Conservation (phyloP, 2,797 vertebrate genomes). For the Pterois miles region DNA sequence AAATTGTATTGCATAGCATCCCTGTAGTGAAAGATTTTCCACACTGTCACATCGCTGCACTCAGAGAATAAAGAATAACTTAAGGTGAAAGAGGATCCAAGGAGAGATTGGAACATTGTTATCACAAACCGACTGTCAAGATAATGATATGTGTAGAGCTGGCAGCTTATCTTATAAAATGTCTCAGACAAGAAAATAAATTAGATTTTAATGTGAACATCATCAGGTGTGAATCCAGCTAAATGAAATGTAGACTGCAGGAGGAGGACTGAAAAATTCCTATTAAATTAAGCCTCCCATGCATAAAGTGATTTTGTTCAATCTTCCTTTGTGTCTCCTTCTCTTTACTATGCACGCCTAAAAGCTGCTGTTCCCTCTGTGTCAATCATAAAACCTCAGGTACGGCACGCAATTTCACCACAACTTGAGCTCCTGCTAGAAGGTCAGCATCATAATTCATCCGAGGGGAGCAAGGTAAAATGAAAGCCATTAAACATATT, state of each 20-base stretch:
- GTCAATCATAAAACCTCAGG: constrained; percentile 39
- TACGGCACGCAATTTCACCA: background rate
- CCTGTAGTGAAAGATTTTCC: constrained; percentile 7
- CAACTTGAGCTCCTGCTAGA: constrained; percentile 16
- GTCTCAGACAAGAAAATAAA: constrained; percentile 22
- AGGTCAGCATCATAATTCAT: constrained; percentile 38
- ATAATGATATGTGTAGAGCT: constrained; percentile 17
- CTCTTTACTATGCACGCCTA: background rate
- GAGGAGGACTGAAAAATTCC: background rate
- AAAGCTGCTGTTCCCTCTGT: constrained; percentile 8
- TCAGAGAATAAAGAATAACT: constrained; percentile 11
- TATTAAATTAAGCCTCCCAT: constrained; percentile 1
- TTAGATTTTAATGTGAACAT: constrained; percentile 19
- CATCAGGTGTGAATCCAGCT: constrained; percentile 7
- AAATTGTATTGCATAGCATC: background rate
- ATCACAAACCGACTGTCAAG: constrained; percentile 16
- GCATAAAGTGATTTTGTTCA: background rate
- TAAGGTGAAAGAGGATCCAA: background rate
- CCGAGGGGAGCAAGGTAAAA: constrained; percentile 40
- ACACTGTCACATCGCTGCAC: background rate
- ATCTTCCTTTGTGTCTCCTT: background rate
- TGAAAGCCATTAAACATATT: constrained; percentile 61
- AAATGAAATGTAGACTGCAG: constrained; percentile 13
- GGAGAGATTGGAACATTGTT: constrained; percentile 18
- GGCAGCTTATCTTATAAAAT: constrained; percentile 20